phyloP scores from a whole-genome alignment of 2,113 vertebrate genomes.

The Alectura lathami region DNA sequence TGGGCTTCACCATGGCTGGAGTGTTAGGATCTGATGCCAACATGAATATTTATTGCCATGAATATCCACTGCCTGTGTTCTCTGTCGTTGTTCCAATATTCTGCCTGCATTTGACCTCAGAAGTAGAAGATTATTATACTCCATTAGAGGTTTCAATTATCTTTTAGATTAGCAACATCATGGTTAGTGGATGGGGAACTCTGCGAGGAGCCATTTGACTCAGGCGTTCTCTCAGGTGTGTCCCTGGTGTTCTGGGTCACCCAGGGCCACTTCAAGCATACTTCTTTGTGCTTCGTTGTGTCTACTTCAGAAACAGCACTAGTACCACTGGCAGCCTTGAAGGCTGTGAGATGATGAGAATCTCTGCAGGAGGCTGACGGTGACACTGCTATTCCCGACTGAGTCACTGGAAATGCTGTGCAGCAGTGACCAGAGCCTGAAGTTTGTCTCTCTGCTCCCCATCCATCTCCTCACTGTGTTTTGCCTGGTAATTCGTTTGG shows the following conservation, averaged over 20 bases:
- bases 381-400: no score
- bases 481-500: no score
- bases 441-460: no score
- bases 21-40: neutral
- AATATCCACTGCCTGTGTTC: neutral
- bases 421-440: no score
- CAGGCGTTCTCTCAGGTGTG: neutral
- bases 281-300: neutral
- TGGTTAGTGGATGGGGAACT: neutral
- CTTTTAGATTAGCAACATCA: neutral
- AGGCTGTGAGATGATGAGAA: no score
- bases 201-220: neutral
- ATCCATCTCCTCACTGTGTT: no score
- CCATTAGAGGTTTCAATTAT: neutral
- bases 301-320: no score
- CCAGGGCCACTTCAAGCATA: neutral
- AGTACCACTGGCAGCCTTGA: no score
- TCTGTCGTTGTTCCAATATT: neutral
- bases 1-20: neutral
- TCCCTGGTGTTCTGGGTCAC: neutral
- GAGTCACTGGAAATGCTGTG: no score
- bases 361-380: no score
- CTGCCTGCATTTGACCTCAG: neutral
- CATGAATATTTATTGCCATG: neutral
- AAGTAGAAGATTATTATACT: neutral